A percentile compares a stretch with the other conserved stretches of the same genome.
These are phyloP conservation scores for Drosophila watanabei DNA, from an alignment of 1,140 invertebrate genomes.

Conservation along the genomic window DNA sequence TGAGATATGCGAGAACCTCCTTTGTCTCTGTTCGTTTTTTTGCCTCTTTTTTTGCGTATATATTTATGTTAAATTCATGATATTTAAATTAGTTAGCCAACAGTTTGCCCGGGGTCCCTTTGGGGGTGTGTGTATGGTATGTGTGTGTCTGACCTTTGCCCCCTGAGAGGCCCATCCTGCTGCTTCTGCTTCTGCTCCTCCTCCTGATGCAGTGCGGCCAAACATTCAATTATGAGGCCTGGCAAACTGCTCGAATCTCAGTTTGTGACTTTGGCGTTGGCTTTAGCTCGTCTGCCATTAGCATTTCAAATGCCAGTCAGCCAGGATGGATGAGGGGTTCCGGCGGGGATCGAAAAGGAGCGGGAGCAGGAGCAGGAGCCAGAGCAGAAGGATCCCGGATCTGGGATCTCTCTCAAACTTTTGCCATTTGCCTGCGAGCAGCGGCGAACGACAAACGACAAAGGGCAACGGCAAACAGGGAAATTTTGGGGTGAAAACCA, in stretches of 20 bases:
- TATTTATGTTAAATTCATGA: slow-evolving; percentile 82
- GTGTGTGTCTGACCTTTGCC: slow-evolving; percentile 8
- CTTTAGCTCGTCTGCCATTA: slow-evolving; percentile 58
- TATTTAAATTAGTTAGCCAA: slow-evolving; percentile 79
- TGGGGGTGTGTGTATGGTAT: neutral
- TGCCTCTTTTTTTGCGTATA: slow-evolving; percentile 11
- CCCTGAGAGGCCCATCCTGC: neutral
- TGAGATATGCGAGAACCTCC: slow-evolving; percentile 44
- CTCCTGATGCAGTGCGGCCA: slow-evolving; percentile 55
- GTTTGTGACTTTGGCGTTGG: slow-evolving; percentile 11
- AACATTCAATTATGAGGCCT: slow-evolving; percentile 76
- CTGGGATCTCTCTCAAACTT: slow-evolving; percentile 52
- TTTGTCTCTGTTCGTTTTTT: slow-evolving; percentile 12
- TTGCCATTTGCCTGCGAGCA: slow-evolving; percentile 73
- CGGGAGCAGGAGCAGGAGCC: neutral
- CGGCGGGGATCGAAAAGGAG: neutral
- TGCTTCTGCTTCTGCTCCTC: neutral
- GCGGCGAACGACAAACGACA: slow-evolving; percentile 59
- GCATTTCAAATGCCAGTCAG: slow-evolving; percentile 55
- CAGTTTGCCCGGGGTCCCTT: slow-evolving; percentile 59
- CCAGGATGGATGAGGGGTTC: neutral
- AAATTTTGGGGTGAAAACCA: slow-evolving; percentile 1
- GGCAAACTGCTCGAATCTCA: slow-evolving; percentile 15
- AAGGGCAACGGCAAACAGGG: slow-evolving; percentile 62
- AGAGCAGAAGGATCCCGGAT: slow-evolving; percentile 4